Base-by-base conservation (phyloP, 2,797 vertebrate species). In the Garrulus glandarius region DNA sequence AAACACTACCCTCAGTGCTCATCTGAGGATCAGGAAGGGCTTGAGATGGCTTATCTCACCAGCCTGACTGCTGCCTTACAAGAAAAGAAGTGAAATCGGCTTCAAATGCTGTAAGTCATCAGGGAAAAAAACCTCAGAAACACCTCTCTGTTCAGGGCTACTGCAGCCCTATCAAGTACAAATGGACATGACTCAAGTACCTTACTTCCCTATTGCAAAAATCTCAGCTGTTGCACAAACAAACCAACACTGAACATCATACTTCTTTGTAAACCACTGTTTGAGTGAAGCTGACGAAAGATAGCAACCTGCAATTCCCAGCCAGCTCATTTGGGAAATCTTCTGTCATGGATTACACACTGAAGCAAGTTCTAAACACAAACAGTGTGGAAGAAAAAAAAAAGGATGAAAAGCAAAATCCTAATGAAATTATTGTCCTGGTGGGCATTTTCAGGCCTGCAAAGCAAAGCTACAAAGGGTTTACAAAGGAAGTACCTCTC, bases 301-400 rank as follows among this genome's bases (percentile, higher is more conserved):
- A 64, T 1, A 65, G 29, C 0, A 0, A 71, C 67, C 59, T 3
- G 1, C 0, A 0, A 67, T 64, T 85, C 81, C 72, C 46, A 87
- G 30, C 15, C 32, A 60, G 15, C 29, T 77, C 34, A 11, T 80
- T 24, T 77, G 49, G 37, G 49, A 77, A 37, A n/a, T 37, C 47
- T 57, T 32, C 49, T 56, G 16, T 63, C 46, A 27, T 37, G 21
- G n/a, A 50, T 68, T 75, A 53, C 46, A 61, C 30, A 22, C 13
- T 50, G 75, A 41, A 71, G 37, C 6, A 60, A 61, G 8, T 52
- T 86, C 50, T 46, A 49, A 74, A 49, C 5, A 13, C 9, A 39
- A 46, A 41, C 3, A 56, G 21, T 11, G 3, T 9, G 39, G 55
- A 61, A 46, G 3, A 24, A 18, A n/a, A 23, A 23, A n/a, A 22